Conservation (phyloP, 2,797 vertebrate species). For the Todus mexicanus region DNA sequence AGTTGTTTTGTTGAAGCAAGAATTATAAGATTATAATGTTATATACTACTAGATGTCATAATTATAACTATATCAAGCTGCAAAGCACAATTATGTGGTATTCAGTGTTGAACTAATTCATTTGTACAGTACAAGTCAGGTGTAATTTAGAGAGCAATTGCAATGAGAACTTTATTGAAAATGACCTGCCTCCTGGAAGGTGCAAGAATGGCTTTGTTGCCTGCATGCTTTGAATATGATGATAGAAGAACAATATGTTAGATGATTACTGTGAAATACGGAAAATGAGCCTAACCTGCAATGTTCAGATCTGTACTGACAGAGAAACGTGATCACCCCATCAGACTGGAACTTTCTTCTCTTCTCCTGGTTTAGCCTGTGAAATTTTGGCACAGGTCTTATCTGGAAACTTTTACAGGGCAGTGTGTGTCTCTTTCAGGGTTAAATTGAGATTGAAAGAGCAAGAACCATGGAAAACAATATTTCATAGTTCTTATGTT, state of each 20-base stretch:
- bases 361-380: not conserved
- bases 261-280: not conserved
- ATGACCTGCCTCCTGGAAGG: not conserved
- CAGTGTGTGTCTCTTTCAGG: not conserved
- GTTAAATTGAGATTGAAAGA: not conserved
- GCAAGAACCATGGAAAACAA: not conserved
- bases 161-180: not conserved
- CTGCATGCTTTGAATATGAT: not conserved
- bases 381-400: not conserved
- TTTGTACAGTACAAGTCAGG: not conserved
- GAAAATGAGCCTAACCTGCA: not conserved
- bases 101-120: not conserved
- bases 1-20: not conserved
- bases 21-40: not conserved
- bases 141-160: not conserved
- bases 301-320: not conserved
- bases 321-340: fast-evolving
- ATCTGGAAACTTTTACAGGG: not conserved
- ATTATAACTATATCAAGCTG: not conserved
- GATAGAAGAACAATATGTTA: not conserved
- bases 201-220: not conserved
- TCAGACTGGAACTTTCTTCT: not conserved
- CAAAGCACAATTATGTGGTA: not conserved
- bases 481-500: not conserved
- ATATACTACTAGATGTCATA: not conserved